Percentiles rank a stretch among this genome's conserved stretches.
Conservation (phyloP, 2,113 vertebrate genomes). For the Corythoichthys intestinalis region DNA sequence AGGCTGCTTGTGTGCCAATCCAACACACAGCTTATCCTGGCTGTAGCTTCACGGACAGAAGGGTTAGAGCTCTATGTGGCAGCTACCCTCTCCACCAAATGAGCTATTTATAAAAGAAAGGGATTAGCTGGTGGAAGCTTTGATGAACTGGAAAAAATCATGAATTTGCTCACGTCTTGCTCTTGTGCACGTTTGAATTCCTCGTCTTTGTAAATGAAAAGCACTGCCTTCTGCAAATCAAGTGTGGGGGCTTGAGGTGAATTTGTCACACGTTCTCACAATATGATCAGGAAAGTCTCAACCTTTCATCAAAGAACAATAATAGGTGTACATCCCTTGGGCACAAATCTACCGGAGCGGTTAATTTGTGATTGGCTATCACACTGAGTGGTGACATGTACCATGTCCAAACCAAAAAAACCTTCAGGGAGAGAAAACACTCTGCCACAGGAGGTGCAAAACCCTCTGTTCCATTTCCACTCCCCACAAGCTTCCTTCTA, state of each 20-base stretch:
- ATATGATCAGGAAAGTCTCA: background rate
- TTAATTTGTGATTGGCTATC: conserved; percentile 65
- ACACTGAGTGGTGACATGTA: conserved; percentile 48
- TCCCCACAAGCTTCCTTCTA: conserved; percentile 56
- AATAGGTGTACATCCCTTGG: background rate
- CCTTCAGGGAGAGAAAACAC: conserved; percentile 55
- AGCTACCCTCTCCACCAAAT: conserved; percentile 75
- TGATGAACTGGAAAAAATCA: conserved; percentile 73
- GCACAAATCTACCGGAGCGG: conserved; percentile 30
- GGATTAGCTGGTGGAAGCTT: conserved; percentile 76
- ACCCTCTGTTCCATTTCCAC: conserved; percentile 75
- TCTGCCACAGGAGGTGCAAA: conserved; percentile 71
- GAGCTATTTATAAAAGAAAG: conserved; percentile 84
- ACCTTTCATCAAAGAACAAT: background rate
- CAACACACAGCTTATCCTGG: conserved; percentile 81
- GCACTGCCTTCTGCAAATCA: background rate
- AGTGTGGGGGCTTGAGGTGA: background rate
- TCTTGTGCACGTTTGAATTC: conserved; percentile 22
- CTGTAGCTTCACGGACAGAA: conserved; percentile 80
- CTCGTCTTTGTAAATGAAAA: conserved; percentile 25
- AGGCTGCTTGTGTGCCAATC: conserved; percentile 77
- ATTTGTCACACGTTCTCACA: background rate
- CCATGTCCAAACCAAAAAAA: conserved; percentile 39
- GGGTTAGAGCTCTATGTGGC: conserved; percentile 76
- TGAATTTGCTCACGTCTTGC: conserved; percentile 46